Evolutionary conservation across 1,140 invertebrate species (phyloP), one percentile per base, ranked within the genome.

Genomic region (Meloidogyne hapla): DNA sequence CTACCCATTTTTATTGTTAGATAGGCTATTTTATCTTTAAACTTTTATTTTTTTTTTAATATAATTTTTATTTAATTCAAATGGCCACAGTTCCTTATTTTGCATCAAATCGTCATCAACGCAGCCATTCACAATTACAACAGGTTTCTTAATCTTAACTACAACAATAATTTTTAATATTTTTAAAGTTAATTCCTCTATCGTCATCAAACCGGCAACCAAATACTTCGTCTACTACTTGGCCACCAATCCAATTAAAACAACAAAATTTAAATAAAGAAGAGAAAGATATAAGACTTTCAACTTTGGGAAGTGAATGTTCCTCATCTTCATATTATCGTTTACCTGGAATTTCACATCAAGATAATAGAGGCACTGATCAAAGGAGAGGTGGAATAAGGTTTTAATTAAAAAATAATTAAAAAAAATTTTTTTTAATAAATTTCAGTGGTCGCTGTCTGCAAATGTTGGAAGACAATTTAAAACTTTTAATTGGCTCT

Each of bases 401-500:
- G 25, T 69, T 77, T 63, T 77, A 21, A 40, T 23, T 10, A 33
- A n/a, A n/a, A n/a, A n/a, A n/a, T n/a, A n/a, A n/a, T n/a, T n/a
- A n/a, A n/a, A n/a, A n/a, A n/a, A n/a, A n/a, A n/a, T n/a, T n/a
- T n/a, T n/a, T n/a, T n/a, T 23, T 15, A 45, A n/a, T 61, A 15
- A 23, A 21, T 48, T 80, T 79, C 56, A 80, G 79, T 23, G 63
- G 61, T 42, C 40, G 82, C 23, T 80, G 67, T 63, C 74, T 79
- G 23, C 81, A 81, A 4, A 26, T 83, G 28, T 38, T 84, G 8
- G 45, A 78, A 21, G 81, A 80, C n/a, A 83, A 83, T 61, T 26
- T 83, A n/a, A 77, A 77, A 9, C 83, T 83, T 18, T 66, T 83
- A 45, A 78, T 83, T 42, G 82, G 76, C 18, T 84, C 82, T 21